Conservation (phyloP, 1,140 invertebrate genomes). For the Zaprionus taronus region DNA sequence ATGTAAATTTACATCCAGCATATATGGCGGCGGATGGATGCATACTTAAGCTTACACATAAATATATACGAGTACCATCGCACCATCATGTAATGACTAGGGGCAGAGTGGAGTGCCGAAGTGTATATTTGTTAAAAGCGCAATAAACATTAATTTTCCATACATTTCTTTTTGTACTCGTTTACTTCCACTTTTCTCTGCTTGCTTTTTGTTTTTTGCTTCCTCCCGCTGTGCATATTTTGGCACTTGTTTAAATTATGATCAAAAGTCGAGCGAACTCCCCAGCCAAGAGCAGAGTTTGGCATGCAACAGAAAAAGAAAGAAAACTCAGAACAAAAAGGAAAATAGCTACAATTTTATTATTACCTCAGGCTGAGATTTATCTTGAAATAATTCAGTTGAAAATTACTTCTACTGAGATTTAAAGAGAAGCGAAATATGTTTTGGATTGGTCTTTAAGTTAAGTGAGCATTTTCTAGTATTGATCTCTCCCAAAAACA, state of each 20-base stretch:
- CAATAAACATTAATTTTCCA: constrained; percentile 80
- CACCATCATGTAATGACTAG: constrained; percentile 7
- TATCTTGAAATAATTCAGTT: background rate
- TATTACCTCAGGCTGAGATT: constrained; percentile 4
- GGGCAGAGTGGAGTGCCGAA: constrained; percentile 35
- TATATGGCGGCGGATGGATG: constrained; percentile 14
- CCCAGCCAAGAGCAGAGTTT: background rate
- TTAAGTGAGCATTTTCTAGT: background rate
- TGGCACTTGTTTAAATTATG: constrained; percentile 61
- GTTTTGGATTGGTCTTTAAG: background rate
- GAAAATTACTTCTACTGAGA: background rate
- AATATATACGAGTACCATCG: constrained; percentile 19
- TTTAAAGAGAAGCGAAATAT: background rate
- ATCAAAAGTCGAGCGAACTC: constrained; percentile 28
- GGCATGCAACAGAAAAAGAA: background rate
- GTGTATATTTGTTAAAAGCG: constrained; percentile 80
- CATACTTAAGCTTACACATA: constrained; percentile 21
- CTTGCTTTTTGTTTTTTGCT: constrained; percentile 29
- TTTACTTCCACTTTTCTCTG: constrained; percentile 25
- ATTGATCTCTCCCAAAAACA: background rate
- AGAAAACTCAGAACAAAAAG: background rate
- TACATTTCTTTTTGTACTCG: constrained; percentile 37
- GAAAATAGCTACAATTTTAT: constrained; percentile 15
- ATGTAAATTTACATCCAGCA: constrained; percentile 73
- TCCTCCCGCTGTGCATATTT: constrained; percentile 39